These are phyloP conservation scores for Eupeodes latifasciatus DNA, from an alignment of 2,888 invertebrate genomes.

Conservation along the genomic window DNA sequence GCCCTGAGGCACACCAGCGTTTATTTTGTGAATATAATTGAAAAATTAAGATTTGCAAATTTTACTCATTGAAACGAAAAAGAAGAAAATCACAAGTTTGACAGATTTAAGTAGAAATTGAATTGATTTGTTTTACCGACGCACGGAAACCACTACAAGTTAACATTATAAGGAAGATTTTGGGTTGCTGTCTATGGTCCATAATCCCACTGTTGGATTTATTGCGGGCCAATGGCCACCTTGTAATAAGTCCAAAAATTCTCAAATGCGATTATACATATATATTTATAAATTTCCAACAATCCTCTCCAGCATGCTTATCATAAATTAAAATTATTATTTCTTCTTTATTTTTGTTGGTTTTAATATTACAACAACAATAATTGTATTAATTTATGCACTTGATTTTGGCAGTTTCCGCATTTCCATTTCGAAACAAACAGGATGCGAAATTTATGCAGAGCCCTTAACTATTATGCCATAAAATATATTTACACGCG, in stretches of 20 bases:
- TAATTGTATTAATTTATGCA: slow-evolving; percentile 53
- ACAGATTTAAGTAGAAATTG: too few relatives aligned
- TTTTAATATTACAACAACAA: background rate
- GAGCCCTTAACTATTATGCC: slow-evolving; percentile 21
- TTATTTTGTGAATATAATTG: too few relatives aligned
- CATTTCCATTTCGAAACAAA: background rate
- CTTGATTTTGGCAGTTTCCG: slow-evolving; percentile 25
- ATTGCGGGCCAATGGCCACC: slow-evolving; percentile 46
- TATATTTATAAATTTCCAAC: slow-evolving; percentile 12
- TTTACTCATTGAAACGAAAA: too few relatives aligned
- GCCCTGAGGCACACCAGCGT: too few relatives aligned
- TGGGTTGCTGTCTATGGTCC: too few relatives aligned
- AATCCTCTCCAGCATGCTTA: background rate
- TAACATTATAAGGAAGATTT: too few relatives aligned
- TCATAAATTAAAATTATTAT: slow-evolving; percentile 58
- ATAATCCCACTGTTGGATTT: slow-evolving; percentile 10
- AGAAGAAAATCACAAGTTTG: too few relatives aligned
- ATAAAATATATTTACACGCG: slow-evolving; percentile 41
- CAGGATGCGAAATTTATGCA: slow-evolving; percentile 13
- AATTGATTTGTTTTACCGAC: too few relatives aligned
- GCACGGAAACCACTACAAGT: too few relatives aligned
- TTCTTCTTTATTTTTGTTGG: background rate
- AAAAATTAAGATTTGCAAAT: too few relatives aligned
- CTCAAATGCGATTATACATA: slow-evolving; percentile 38
- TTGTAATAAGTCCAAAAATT: slow-evolving; percentile 21